These are phyloP conservation scores for Cygnus olor DNA, from an alignment of 2,797 vertebrate species.

Conservation along the genomic window DNA sequence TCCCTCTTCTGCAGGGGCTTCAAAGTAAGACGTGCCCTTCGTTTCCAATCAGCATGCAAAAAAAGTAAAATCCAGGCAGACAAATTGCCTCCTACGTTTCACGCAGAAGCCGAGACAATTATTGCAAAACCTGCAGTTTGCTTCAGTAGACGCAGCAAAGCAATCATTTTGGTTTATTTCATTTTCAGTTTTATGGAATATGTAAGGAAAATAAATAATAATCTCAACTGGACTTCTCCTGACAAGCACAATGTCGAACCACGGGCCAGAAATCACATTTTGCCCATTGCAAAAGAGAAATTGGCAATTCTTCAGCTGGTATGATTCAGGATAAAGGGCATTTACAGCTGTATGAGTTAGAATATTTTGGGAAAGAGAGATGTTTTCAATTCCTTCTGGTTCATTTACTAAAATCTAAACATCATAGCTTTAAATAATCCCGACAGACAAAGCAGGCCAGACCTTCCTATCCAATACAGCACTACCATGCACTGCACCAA, in stretches of 20 bases:
- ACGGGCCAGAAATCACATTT: not conserved
- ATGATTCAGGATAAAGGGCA: not conserved
- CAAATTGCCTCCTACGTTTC: not conserved
- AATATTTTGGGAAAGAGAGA: not conserved
- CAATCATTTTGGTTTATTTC: not conserved
- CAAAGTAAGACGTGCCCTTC: not conserved
- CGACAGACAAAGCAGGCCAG: not conserved
- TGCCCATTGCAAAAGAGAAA: not conserved
- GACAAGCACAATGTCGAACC: not conserved
- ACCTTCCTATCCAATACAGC: not conserved
- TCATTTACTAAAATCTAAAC: constrained; percentile 25
- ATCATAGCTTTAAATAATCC: constrained; percentile 29
- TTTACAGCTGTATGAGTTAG: not conserved
- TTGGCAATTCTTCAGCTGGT: constrained; percentile 10
- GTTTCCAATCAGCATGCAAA: not conserved
- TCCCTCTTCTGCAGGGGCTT: not conserved
- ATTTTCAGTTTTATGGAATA: not conserved
- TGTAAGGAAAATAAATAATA: not conserved
- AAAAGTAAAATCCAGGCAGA: not conserved
- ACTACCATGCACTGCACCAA: not conserved
- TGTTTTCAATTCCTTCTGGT: constrained; percentile 25
- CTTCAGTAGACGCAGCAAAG: not conserved
- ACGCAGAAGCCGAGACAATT: not conserved
- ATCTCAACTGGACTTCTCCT: not conserved
- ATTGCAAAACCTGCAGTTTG: not conserved